Evolutionary conservation across 2,113 vertebrate genomes (phyloP).

Genomic region (Balaeniceps rex): DNA sequence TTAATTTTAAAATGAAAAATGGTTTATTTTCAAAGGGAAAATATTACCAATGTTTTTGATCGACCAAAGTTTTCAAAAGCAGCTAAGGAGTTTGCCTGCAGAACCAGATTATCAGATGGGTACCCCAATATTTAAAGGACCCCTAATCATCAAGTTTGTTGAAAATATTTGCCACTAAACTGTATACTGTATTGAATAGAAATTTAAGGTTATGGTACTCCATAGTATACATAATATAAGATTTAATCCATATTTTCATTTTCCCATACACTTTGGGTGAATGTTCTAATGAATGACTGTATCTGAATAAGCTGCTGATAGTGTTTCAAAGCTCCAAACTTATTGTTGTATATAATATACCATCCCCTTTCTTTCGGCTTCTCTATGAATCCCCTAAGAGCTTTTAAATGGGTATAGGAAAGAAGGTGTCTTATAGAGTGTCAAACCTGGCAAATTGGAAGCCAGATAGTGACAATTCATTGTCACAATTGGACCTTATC

Average conservation of each 20-base stretch:
- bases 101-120: neutral
- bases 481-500: too few relatives aligned
- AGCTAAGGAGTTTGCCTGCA: neutral
- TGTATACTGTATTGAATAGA: neutral
- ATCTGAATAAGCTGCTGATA: neutral
- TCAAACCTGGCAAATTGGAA: neutral
- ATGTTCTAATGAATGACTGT: neutral
- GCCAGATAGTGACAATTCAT: neutral
- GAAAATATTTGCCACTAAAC: neutral
- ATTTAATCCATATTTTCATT: neutral
- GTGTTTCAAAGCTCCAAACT: neutral
- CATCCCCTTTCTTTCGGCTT: neutral
- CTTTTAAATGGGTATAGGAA: neutral
- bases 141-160: neutral
- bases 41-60: neutral
- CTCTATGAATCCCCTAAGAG: neutral
- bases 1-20: neutral
- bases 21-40: neutral
- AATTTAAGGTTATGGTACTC: neutral
- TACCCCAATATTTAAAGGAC: neutral
- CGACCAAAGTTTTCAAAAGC: neutral
- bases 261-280: neutral
- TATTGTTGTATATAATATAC: neutral
- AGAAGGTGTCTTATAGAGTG: neutral
- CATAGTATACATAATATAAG: neutral